Evolutionary conservation across 2,888 invertebrate genomes (phyloP), one percentile per base, ranked within the genome.

Genomic region (Agriopis marginaria): DNA sequence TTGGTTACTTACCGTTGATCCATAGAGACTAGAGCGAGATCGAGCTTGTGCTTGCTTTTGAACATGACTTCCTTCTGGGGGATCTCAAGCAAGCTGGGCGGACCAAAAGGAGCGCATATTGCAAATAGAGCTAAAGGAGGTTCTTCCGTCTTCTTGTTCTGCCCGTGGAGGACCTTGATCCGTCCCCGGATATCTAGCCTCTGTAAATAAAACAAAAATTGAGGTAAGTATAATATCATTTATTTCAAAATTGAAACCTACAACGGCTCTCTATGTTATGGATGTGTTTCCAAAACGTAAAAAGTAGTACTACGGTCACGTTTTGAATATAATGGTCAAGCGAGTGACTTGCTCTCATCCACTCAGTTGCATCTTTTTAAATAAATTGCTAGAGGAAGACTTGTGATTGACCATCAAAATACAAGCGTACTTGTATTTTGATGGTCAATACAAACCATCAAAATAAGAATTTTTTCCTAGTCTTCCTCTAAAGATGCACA

Each of bases 51-150:
- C 94, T 99, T 99, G 89, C 99, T 99, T 93, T 99, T 99, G 95
- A 99, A 99, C 97, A 99, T 99, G 81, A 99, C 98, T 93, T 99
- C 99, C 89, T 99, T 99, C 86, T 99, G 98, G 6, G 99, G 99
- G 77, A 99, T 98, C 91, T 99, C 99, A 68, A 99, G 95, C 63
- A 99, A 94, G 68, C 99, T 99, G 32, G 99, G 99, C 12, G 99
- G 99, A 0, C 99, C 99, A 85, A 99, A 99, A 0, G 99, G 99
- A 4, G 99, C 99, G 93, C 99, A 99, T 67, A 99, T 97, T 73
- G 99, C 99, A 86, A 99, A 99, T 63, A 99, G 94, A 1, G 98
- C 99, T 86, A 99, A 86, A 0, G 99, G 99, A 3, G 99, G 98
- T 79, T 98, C 98, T 88, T 98, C 98, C 6, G 97, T 97, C 90